Conservation (phyloP, 2,797 vertebrate genomes). For the Cossypha niveicapilla region DNA sequence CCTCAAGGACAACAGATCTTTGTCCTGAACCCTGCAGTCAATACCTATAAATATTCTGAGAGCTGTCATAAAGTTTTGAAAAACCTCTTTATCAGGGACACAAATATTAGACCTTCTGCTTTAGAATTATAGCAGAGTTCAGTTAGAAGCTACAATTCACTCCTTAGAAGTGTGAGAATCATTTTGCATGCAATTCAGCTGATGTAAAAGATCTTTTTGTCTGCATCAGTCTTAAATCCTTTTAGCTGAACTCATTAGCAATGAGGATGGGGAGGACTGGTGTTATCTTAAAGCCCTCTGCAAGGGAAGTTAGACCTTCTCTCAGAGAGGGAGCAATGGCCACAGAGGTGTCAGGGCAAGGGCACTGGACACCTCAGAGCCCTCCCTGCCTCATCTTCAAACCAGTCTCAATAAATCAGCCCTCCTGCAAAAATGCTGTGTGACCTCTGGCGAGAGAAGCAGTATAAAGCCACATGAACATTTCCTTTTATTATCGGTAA, state of each 20-base stretch:
- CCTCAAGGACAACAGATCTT: conserved; percentile 49
- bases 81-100: not conserved
- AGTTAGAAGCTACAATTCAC: not conserved
- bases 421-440: not conserved
- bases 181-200: not conserved
- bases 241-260: not conserved
- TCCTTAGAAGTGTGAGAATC: not conserved
- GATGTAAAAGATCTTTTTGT: not conserved
- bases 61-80: conserved; percentile 18
- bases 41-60: conserved; percentile 32
- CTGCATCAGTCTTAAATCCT: not conserved
- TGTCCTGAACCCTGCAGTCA: conserved; percentile 23
- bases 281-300: not conserved
- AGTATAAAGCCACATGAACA: conserved; percentile 21
- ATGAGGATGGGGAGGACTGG: not conserved
- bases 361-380: not conserved
- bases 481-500: conserved; percentile 59
- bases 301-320: not conserved
- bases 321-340: not conserved
- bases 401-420: not conserved
- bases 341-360: not conserved
- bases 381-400: not conserved
- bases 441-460: conserved; percentile 17
- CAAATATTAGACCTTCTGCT: not conserved
- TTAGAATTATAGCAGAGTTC: not conserved